Evolutionary conservation across 2,113 vertebrate species (phyloP).

Genomic region (Phyllostomus hastatus): DNA sequence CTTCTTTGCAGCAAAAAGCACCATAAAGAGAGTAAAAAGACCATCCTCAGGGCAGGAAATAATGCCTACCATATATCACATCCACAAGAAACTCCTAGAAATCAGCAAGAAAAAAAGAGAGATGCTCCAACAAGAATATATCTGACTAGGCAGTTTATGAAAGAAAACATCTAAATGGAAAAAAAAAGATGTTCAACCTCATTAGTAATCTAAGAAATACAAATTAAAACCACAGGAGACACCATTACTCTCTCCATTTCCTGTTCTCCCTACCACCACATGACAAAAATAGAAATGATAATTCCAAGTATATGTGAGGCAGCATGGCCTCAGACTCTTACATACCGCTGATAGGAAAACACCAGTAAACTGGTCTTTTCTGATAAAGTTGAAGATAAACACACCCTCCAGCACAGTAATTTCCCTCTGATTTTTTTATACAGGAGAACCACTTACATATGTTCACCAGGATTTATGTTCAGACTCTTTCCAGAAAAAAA

Average conservation of each 20-base stretch:
- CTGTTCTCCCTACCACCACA: not conserved
- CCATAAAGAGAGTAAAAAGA: not conserved
- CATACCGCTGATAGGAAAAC: not conserved
- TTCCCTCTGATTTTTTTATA: not conserved
- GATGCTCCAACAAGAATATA: not conserved
- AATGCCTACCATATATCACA: not conserved
- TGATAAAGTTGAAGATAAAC: not conserved
- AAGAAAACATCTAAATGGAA: not conserved
- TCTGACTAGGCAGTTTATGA: not conserved
- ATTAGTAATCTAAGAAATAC: not conserved
- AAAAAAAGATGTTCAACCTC: not conserved
- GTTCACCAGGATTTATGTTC: not conserved
- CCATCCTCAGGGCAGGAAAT: not conserved
- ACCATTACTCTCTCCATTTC: not conserved
- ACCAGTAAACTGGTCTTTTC: not conserved
- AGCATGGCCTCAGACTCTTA: not conserved
- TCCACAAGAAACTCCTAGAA: not conserved
- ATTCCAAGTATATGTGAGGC: not conserved
- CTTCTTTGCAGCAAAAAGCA: not conserved
- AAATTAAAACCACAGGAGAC: conserved; percentile 6
- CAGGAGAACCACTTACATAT: not conserved
- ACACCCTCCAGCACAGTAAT: not conserved
- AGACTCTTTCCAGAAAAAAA: not conserved
- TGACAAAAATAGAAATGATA: not conserved
- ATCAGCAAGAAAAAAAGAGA: not conserved